phyloP scores from a whole-genome alignment of 2,113 vertebrate genomes.

The Pelodiscus sinensis region DNA sequence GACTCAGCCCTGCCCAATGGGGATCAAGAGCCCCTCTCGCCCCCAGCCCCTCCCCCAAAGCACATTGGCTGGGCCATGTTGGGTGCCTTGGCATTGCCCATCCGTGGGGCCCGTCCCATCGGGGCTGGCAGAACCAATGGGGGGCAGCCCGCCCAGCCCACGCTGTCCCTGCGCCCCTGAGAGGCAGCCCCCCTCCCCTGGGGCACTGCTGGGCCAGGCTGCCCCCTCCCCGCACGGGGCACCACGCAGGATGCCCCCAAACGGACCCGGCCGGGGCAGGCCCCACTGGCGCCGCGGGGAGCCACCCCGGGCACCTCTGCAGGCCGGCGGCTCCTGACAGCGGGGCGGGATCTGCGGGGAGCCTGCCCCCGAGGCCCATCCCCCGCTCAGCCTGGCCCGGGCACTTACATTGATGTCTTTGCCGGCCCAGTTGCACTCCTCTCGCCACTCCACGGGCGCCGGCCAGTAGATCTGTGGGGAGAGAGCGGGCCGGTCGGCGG shows the following conservation, averaged over 20 bases:
- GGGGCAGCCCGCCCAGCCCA: neutral
- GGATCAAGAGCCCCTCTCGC: neutral
- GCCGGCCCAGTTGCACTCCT: slow-evolving; percentile 98
- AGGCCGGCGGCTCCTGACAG: neutral
- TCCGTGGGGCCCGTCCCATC: neutral
- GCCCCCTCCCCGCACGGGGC: no score
- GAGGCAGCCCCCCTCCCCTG: no score
- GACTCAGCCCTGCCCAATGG: neutral
- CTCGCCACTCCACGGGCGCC: slow-evolving; percentile 94
- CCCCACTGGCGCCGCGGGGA: no score
- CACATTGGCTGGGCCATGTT: neutral
- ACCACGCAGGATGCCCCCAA: no score
- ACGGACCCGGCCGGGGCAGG: no score
- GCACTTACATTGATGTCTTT: slow-evolving; percentile 96
- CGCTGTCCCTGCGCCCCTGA: no score
- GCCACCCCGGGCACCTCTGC: no score
- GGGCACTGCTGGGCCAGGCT: no score
- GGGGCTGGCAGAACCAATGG: neutral
- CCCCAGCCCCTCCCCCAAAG: neutral
- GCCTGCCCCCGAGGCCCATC: neutral
- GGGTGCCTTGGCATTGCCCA: neutral
- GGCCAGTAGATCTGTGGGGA: slow-evolving; percentile 92
- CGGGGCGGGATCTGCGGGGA: no score
- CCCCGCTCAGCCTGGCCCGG: accelerated
- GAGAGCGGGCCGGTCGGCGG: neutral